Evolutionary conservation across 1,140 invertebrate genomes (phyloP), one percentile per base, ranked within the genome.

Genomic region (Brachionus rubens): DNA sequence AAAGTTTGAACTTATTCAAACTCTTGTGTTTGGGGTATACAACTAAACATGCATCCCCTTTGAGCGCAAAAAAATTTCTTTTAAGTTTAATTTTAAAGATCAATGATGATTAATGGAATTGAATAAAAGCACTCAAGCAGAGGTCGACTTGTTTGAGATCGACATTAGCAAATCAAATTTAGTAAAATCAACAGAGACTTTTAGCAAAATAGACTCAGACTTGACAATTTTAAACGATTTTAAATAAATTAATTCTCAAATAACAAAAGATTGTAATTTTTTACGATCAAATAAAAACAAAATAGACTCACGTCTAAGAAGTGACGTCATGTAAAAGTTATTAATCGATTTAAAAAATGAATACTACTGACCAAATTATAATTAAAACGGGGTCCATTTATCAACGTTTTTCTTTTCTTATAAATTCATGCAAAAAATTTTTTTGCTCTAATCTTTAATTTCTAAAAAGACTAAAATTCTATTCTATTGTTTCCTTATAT

Each of bases 161-260:
- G 68, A 72, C 5, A 72, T 72, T 50, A 28, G 68, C 2, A 40
- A 30, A 3, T 48, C 68, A 6, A 72, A 72, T 72, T 40, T 72
- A 19, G 33, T 72, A 19, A 72, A 72, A 41, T 72, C 68, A 28
- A 54, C 68, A 10, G 68, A 72, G 41, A 50, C 68, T 10, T 48
- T 72, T 24, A 50, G 24, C 46, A 72, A 72, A 50, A 72, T 72
- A 36, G 68, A 50, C 19, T 72, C 68, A 14, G 68, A 72, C 41
- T 5, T 72, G 12, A 72, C 68, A 3, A 72, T 72, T 54, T 54
- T 72, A 33, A 72, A 72, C 21, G 68, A 72, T 54, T 72, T 72
- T 26, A 72, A 72, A 72, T 72, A 43, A 19, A 72, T 72, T n/a
- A 72, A 72, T 72, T 54, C 46, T 14, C 68, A 72, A 54, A 48